phyloP scores from a whole-genome alignment of 92 coral and sea anemone genomes.

The Plumapathes pennacea region DNA sequence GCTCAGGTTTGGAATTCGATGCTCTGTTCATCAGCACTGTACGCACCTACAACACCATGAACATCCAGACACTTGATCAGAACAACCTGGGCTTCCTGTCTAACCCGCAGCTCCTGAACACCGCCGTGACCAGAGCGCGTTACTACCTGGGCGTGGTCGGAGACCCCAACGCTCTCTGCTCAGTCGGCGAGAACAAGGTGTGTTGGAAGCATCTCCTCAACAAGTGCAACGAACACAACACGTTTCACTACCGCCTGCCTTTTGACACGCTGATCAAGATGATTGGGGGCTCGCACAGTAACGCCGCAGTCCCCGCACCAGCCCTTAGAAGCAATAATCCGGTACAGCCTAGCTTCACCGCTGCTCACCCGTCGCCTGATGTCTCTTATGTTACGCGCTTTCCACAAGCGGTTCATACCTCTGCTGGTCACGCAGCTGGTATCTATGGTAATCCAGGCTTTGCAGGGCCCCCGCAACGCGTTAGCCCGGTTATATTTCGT shows the following conservation, averaged over 20 bases:
- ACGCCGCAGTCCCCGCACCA: no score
- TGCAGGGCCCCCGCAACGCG: no score
- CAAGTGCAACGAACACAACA: conserved; percentile 84
- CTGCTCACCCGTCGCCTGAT: no score
- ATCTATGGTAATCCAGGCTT: no score
- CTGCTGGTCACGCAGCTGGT: no score
- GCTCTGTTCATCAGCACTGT: conserved; percentile 88
- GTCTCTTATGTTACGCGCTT: no score
- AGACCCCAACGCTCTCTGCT: conserved; percentile 91
- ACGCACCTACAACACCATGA: conserved; percentile 63
- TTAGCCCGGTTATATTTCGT: no score
- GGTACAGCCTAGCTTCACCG: no score
- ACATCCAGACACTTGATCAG: conserved; percentile 47
- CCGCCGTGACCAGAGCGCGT: conserved; percentile 94
- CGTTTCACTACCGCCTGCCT: conserved; percentile 88
- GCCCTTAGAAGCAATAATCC: no score
- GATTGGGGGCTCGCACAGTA: conserved; percentile 11
- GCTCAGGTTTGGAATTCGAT: conserved; percentile 89
- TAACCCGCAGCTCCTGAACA: conserved; percentile 81
- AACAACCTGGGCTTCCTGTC: conserved; percentile 88
- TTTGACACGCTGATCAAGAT: conserved; percentile 63
- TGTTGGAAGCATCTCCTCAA: conserved; percentile 87
- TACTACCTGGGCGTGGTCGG: conserved; percentile 81
- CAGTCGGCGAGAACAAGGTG: conserved; percentile 81
- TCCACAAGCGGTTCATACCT: no score